These are phyloP conservation scores for Malacoctenus gilli DNA, from an alignment of 2,797 vertebrate species.

Conservation along the genomic window DNA sequence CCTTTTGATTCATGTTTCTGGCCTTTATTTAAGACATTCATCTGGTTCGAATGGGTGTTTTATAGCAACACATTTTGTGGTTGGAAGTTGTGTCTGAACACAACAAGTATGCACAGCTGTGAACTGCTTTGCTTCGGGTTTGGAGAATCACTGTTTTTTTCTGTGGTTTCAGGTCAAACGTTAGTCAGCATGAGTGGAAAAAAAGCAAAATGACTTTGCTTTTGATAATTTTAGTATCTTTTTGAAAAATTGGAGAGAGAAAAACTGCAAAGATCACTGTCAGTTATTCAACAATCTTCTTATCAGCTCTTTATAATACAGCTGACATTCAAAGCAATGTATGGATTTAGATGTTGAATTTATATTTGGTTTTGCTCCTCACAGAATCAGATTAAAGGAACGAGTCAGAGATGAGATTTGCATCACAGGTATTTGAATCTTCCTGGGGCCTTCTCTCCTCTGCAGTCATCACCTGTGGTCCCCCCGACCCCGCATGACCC, in stretches of 20 bases:
- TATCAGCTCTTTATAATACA: no score
- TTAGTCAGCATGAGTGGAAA: background rate
- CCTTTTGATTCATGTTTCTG: conserved; percentile 72
- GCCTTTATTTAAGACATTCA: conserved; percentile 73
- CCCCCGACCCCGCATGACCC: no score
- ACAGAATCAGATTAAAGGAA: no score
- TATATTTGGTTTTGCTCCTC: no score
- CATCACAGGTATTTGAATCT: conserved; percentile 58
- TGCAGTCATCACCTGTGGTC: conserved; percentile 64
- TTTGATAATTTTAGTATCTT: no score
- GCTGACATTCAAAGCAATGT: no score
- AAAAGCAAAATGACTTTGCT: conserved; percentile 36
- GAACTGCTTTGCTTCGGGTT: conserved; percentile 66
- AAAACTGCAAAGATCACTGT: no score
- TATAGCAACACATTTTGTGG: conserved; percentile 77
- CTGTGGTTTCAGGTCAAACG: conserved; percentile 20
- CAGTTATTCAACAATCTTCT: no score
- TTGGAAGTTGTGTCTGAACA: conserved; percentile 69
- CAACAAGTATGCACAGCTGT: conserved; percentile 68
- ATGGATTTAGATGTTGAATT: no score
- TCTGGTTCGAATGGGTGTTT: conserved; percentile 72
- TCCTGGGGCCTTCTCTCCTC: conserved; percentile 45
- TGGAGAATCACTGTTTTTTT: conserved; percentile 4
- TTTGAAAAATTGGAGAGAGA: no score
- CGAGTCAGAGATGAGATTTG: conserved; percentile 45